Evolutionary conservation across 2,797 vertebrate genomes (phyloP).

Genomic region (Sorex maritimensis): DNA sequence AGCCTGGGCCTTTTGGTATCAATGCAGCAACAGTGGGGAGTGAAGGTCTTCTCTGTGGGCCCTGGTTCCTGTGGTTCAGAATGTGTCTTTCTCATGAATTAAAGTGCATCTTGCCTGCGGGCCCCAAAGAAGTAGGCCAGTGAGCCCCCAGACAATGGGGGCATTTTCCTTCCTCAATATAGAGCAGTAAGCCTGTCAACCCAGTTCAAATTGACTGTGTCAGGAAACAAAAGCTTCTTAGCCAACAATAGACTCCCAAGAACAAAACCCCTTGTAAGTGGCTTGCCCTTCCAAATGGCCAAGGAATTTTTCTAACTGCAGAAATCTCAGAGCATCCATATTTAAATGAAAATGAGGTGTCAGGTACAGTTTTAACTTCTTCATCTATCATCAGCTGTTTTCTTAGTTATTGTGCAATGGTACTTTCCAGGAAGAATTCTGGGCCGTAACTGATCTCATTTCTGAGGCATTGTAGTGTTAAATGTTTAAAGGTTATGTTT

Average conservation of each 20-base stretch:
- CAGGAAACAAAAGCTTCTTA: conserved; percentile 83
- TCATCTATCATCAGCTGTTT: conserved; percentile 75
- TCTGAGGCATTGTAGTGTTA: conserved; percentile 69
- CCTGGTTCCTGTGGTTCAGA: conserved; percentile 79
- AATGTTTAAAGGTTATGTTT: conserved; percentile 71
- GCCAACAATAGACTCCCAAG: conserved; percentile 80
- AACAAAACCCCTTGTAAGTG: conserved; percentile 84
- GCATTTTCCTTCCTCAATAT: conserved; percentile 85
- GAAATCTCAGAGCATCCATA: conserved; percentile 76
- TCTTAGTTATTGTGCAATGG: conserved; percentile 62
- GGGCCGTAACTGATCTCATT: conserved; percentile 75
- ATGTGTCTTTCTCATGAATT: conserved; percentile 85
- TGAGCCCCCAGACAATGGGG: conserved; percentile 83
- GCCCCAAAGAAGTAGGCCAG: conserved; percentile 81
- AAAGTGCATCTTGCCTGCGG: conserved; percentile 79
- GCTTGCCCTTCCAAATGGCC: conserved; percentile 74
- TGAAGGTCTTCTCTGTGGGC: conserved; percentile 63
- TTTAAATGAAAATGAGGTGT: conserved; percentile 82
- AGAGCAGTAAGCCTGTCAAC: conserved; percentile 86
- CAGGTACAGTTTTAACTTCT: conserved; percentile 76
- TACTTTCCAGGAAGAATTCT: conserved; percentile 71
- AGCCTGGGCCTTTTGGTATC: conserved; percentile 68
- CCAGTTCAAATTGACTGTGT: conserved; percentile 85
- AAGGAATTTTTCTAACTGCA: conserved; percentile 82
- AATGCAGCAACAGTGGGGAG: conserved; percentile 65